Base-by-base conservation (phyloP, 2,888 invertebrate species). In the Pherbina coryleti region DNA sequence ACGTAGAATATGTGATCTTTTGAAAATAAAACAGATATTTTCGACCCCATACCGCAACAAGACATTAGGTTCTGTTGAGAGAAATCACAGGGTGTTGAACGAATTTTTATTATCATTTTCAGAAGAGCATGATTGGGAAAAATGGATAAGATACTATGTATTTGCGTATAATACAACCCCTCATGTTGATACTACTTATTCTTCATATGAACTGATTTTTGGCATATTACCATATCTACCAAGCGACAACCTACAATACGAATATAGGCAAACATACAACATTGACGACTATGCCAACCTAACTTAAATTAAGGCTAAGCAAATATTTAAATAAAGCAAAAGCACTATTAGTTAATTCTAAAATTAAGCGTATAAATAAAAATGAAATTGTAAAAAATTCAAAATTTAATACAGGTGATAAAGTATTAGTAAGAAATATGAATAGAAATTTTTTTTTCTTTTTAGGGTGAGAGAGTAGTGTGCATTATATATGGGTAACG, bases 121-220 rank as follows among this genome's bases (percentile, higher is more conserved):
- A 3, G 17, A 75, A 7, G 60, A 79, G 14, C 11, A 77, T 53
- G 49, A 77, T 51, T 79, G 79, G 79, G 34, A 76, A 31, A 22
- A 60, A 60, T 77, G 77, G 71, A 77, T n/a, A 25, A 67, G 66
- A 74, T 79, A 78, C 37, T 78, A 55, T 60, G 49, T 71, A n/a
- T 79, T 79, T 53, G 55, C 71, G 37, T 79, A 71, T 22, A 79
- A 79, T 53, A 79, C 77, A 17, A 75, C n/a, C n/a, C n/a, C n/a
- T n/a, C n/a, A n/a, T n/a, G n/a, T n/a, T n/a, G 62, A 79, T 44
- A 79, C 69, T 17, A 7, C 11, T 3, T 75, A 75, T 19, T 44
- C 34, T 3, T 31, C 75, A 5, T 75, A 28, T 19, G 53, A 75
- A 66, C 25, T 75, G n/a, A 55, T 75, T 19, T 75, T 31, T 55